A percentile compares a stretch with the other conserved stretches of the same genome.
Conservation (phyloP, 2,888 invertebrate genomes). For the Drosophila neonasuta region DNA sequence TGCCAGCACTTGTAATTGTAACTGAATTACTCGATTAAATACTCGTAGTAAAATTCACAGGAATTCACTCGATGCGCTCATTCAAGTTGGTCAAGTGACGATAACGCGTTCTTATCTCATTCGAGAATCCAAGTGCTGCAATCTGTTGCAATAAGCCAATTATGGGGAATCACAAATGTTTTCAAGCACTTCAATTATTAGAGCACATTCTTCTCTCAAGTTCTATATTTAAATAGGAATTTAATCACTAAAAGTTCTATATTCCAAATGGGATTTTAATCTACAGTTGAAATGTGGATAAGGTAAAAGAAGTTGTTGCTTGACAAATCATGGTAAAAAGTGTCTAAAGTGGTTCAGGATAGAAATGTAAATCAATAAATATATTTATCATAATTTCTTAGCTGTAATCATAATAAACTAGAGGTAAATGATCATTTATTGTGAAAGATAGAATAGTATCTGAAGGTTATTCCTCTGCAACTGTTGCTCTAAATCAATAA, state of each 20-base stretch:
- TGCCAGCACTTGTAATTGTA: conserved; percentile 24
- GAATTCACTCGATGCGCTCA: conserved; percentile 1
- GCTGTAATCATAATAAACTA: too few relatives aligned
- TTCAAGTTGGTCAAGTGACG: conserved; percentile 15
- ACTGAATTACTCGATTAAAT: conserved; percentile 23
- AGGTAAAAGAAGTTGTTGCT: too few relatives aligned
- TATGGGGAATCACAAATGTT: conserved; percentile 26
- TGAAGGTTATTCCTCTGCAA: not conserved
- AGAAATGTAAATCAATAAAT: too few relatives aligned
- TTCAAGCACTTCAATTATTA: not conserved
- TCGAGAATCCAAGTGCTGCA: conserved; percentile 2
- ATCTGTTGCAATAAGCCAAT: conserved; percentile 45
- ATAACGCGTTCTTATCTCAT: conserved; percentile 15
- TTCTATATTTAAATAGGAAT: not conserved
- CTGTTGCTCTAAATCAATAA: not conserved
- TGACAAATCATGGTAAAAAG: too few relatives aligned
- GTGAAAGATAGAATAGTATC: not conserved
- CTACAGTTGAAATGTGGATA: not conserved
- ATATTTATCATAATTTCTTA: too few relatives aligned
- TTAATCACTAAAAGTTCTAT: not conserved
- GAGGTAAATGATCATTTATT: too few relatives aligned
- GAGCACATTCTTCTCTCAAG: not conserved
- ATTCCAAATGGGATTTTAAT: not conserved
- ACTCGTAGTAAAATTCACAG: not conserved
- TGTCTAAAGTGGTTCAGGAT: too few relatives aligned